These are phyloP conservation scores for Geococcyx californianus DNA, from an alignment of 2,113 vertebrate genomes.

Conservation along the genomic window DNA sequence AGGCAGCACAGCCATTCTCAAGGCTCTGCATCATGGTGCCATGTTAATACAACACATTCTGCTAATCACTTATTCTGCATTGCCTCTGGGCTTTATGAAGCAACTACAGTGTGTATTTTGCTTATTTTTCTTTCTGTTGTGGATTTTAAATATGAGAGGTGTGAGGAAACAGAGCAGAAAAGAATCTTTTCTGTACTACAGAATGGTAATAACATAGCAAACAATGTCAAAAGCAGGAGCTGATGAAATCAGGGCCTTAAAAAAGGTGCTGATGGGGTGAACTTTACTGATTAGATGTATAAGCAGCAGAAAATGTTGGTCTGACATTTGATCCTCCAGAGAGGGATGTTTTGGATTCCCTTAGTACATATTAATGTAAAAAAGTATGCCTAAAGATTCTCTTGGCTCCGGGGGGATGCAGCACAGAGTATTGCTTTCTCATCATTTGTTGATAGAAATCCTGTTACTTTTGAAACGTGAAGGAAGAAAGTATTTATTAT, in stretches of 20 bases:
- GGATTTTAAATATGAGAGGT: background rate
- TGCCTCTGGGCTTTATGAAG: background rate
- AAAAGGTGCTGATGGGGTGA: constrained; percentile 62
- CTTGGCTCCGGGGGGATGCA: background rate
- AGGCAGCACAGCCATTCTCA: background rate
- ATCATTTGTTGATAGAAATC: constrained; percentile 68
- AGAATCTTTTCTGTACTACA: background rate
- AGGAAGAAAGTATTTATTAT: constrained; percentile 65
- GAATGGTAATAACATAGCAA: background rate
- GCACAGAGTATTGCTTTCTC: constrained; percentile 56
- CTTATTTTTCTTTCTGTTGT: background rate
- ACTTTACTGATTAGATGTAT: constrained; percentile 56
- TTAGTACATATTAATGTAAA: constrained; percentile 61
- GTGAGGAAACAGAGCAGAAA: background rate
- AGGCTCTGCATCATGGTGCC: background rate
- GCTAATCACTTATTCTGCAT: background rate
- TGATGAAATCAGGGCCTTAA: constrained; percentile 25
- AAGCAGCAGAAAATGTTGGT: constrained; percentile 34
- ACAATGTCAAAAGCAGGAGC: background rate
- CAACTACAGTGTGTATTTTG: background rate
- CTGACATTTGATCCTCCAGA: constrained; percentile 63
- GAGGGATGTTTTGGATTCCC: constrained; percentile 52
- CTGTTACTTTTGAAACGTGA: constrained; percentile 52
- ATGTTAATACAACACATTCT: background rate
- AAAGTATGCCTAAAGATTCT: constrained; percentile 27